Conservation (phyloP, 2,888 invertebrate genomes). For the Lypha dubia region DNA sequence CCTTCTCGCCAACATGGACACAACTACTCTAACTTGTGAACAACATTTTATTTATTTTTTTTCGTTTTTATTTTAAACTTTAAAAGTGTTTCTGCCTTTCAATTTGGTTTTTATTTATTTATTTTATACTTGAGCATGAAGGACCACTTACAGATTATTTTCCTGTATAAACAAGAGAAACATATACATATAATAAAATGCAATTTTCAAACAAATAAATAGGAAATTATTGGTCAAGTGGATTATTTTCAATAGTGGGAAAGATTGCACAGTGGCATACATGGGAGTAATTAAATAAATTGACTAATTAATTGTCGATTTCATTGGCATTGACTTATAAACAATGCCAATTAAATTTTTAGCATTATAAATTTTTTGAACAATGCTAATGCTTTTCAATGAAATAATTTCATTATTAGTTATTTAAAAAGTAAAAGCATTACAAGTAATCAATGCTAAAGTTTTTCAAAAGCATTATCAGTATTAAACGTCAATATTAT, state of each 20-base stretch:
- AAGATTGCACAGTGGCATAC: neutral
- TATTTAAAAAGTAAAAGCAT: too few species aligned
- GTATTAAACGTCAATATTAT: too few species aligned
- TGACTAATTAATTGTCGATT: too few species aligned
- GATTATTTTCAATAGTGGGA: neutral
- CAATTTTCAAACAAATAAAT: constrained; percentile 13
- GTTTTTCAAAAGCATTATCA: too few species aligned
- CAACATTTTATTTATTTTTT: constrained; percentile 13
- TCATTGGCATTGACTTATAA: too few species aligned
- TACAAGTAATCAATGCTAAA: too few species aligned
- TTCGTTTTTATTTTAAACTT: constrained; percentile 3
- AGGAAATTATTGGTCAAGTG: constrained; percentile 18
- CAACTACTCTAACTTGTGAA: constrained; percentile 15
- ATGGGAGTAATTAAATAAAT: neutral
- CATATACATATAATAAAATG: constrained; percentile 22
- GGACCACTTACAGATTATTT: constrained; percentile 39
- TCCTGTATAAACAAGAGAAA: constrained; percentile 16
- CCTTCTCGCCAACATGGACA: neutral
- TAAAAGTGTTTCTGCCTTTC: constrained; percentile 33
- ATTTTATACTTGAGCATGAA: constrained; percentile 42
- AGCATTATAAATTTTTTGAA: too few species aligned
- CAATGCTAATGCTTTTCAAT: too few species aligned
- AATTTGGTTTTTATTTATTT: constrained; percentile 36
- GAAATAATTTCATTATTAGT: too few species aligned
- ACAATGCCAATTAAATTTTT: too few species aligned